Percentiles rank a stretch among this genome's conserved stretches.
Evolutionary conservation across 2,113 vertebrate genomes (phyloP).

Genomic region (Ursus arctos): DNA sequence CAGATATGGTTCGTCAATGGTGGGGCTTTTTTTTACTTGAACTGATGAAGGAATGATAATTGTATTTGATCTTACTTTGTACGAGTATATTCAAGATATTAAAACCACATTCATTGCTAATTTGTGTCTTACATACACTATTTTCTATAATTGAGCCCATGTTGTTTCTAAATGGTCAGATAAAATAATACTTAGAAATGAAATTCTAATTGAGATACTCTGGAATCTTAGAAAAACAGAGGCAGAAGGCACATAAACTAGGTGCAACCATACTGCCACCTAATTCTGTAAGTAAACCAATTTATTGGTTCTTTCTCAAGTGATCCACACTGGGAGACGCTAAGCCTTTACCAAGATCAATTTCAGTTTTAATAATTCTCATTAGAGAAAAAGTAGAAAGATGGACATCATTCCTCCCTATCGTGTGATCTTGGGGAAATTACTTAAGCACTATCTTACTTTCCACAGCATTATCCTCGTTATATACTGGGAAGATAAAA

Average conservation of each 20-base stretch:
- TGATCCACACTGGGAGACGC: constrained; percentile 10
- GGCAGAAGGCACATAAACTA: background rate
- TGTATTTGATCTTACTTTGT: constrained; percentile 6
- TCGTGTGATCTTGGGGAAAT: background rate
- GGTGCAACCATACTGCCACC: background rate
- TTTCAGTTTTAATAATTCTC: constrained; percentile 52
- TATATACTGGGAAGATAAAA: constrained; percentile 41
- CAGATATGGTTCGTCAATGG: constrained; percentile 19
- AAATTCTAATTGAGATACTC: constrained; percentile 52
- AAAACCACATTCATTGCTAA: background rate
- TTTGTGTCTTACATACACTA: background rate
- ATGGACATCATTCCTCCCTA: background rate
- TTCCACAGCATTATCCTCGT: background rate
- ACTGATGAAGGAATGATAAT: background rate
- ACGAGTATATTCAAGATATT: background rate
- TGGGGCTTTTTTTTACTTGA: background rate
- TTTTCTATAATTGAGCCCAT: constrained; percentile 4
- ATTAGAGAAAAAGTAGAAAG: background rate
- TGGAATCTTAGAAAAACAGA: constrained; percentile 45
- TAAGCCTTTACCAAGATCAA: constrained; percentile 10
- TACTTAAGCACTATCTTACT: constrained; percentile 35
- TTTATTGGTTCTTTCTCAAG: constrained; percentile 32
- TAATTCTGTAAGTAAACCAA: constrained; percentile 31
- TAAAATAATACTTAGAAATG: constrained; percentile 31
- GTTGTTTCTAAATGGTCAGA: constrained; percentile 27